Evolutionary conservation across 1,140 invertebrate species (phyloP).

Genomic region (Megalonaias nervosa): DNA sequence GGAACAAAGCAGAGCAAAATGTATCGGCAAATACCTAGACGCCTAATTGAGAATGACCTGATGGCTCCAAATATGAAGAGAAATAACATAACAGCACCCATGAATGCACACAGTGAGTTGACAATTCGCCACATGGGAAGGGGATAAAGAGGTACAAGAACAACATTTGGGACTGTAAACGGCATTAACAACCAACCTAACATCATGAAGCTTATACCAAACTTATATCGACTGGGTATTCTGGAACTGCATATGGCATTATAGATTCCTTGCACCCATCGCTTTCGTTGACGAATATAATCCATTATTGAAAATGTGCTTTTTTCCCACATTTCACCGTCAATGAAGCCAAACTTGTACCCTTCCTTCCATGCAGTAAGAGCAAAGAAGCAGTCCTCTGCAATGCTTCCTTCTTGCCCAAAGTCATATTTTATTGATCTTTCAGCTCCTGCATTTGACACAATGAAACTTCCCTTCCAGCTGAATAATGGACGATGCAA

Average conservation of each 20-base stretch:
- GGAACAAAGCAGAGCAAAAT: constrained; percentile 75
- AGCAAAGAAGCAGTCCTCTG: constrained; percentile 97
- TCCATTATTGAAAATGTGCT: constrained; percentile 96
- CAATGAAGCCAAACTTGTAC: constrained; percentile 73
- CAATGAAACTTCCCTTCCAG: constrained; percentile 84
- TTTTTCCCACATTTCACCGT: constrained; percentile 97
- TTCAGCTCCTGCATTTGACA: constrained; percentile 87
- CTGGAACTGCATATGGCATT: constrained; percentile 92
- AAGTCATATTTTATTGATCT: constrained; percentile 94
- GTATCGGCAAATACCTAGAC: constrained; percentile 87
- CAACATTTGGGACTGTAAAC: constrained; percentile 89
- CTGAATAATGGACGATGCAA: constrained; percentile 97
- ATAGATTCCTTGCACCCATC: constrained; percentile 97
- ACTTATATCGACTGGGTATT: constrained; percentile 87
- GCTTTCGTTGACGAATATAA: constrained; percentile 95
- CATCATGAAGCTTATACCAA: constrained; percentile 89
- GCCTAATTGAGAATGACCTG: constrained; percentile 92
- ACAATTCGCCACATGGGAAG: constrained; percentile 84
- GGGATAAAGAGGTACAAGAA: constrained; percentile 87
- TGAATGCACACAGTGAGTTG: constrained; percentile 90
- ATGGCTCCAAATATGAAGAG: constrained; percentile 97
- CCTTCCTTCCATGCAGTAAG: constrained; percentile 82
- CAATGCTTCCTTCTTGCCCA: constrained; percentile 95
- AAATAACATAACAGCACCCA: constrained; percentile 92
- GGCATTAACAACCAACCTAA: constrained; percentile 98